Conservation (phyloP, 2,888 invertebrate species). For the Agrochola litura region DNA sequence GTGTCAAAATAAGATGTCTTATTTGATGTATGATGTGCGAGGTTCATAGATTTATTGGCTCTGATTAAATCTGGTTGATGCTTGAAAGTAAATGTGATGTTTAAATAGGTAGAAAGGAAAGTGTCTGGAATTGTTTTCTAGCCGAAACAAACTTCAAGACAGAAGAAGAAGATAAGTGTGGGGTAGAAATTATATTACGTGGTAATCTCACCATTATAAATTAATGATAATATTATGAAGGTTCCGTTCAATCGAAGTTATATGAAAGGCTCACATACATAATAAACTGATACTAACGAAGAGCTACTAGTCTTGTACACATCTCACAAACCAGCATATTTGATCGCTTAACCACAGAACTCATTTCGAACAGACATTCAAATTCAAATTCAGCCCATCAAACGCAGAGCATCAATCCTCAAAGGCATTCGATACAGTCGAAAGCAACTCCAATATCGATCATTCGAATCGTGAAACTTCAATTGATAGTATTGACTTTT, state of each 20-base stretch:
- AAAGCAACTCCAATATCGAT: slow-evolving; percentile 57
- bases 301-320: background rate
- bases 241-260: background rate
- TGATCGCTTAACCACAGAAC: slow-evolving; percentile 44
- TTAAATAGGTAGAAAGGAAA: no score
- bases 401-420: slow-evolving; percentile 43
- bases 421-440: slow-evolving; percentile 51
- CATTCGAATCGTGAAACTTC: slow-evolving; percentile 59
- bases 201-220: background rate
- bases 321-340: slow-evolving; percentile 22
- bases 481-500: slow-evolving; percentile 64
- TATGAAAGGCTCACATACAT: background rate
- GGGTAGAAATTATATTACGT: no score
- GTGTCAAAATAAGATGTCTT: slow-evolving; percentile 60
- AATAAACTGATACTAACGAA: background rate
- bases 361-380: slow-evolving; percentile 47
- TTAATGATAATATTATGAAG: no score
- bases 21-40: slow-evolving; percentile 50
- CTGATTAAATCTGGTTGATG: background rate
- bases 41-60: slow-evolving; percentile 12
- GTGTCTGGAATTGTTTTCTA: no score
- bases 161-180: no score
- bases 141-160: no score
- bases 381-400: slow-evolving; percentile 46
- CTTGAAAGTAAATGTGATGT: background rate